Base-by-base conservation (phyloP, 2,113 vertebrate species). In the Hucho hucho region DNA sequence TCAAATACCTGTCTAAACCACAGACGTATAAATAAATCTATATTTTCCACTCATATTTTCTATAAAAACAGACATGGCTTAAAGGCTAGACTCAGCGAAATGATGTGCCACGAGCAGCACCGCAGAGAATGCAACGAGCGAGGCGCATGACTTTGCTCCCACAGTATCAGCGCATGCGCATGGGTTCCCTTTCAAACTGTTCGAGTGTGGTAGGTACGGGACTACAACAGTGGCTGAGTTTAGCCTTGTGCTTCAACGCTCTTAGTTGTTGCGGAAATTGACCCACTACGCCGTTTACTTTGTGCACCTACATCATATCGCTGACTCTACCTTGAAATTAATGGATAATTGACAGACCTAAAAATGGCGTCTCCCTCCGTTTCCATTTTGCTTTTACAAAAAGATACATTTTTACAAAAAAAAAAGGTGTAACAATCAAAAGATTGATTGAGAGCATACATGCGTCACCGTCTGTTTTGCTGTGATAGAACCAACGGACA, bases 21-120 rank as follows among this genome's bases (percentile, higher is more conserved):
- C 71, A 11, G 37, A 9, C 9, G 84, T 89, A 88, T 85, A 84
- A 89, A 88, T 85, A 91, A 81, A 90, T 83, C 74, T n/a, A n/a
- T n/a, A n/a, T 76, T 81, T 77, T 78, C 78, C 74, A 83, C 83
- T 89, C 76, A 90, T 84, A 89, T 87, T 87, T 86, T 89, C 89
- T 90, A 89, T 88, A 92, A 93, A 93, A 93, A 93, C 79, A 92
- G 80, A 88, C 89, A 92, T 90, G 85, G 83, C 86, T 91, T 90
- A 88, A 43, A 12, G 37, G 37, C 2, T 43, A 43, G 11, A 43
- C 32, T 32, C 37, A 43, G 37, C 2, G 37, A 43, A 43, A 43
- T 43, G 37, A 43, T 11, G 37, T 43, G 37, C 37, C 9, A 43
- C 37, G 37, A 12, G 37, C 37, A 43, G 9, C 37, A 43, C 37